Conservation (phyloP, 2,888 invertebrate genomes). For the Dichetophora obliterata region DNA sequence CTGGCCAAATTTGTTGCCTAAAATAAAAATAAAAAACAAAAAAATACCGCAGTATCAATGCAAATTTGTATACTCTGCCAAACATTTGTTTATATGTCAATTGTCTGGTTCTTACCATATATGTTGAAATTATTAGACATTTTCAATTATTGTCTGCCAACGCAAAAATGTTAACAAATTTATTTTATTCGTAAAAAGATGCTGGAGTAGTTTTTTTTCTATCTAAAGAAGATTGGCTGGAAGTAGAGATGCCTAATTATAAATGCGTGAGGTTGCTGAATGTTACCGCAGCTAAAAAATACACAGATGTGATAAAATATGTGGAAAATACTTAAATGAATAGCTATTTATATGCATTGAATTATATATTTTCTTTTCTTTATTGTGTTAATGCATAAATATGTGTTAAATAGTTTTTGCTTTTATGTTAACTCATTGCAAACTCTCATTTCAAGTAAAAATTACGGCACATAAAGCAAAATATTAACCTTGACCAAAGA, state of each 20-base stretch:
- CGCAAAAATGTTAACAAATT: constrained; percentile 5
- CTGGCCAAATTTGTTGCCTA: neutral
- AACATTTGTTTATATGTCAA: constrained; percentile 52
- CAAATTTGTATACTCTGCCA: neutral
- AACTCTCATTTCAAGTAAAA: too few species aligned
- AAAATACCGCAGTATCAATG: neutral
- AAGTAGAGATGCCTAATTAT: too few species aligned
- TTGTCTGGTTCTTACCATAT: constrained; percentile 54
- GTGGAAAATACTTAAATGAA: neutral
- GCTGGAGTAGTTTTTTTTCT: neutral
- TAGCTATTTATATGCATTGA: neutral
- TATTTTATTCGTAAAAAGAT: neutral
- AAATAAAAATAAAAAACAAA: too few species aligned
- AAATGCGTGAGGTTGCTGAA: too few species aligned
- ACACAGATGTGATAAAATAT: too few species aligned
- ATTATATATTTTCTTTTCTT: neutral
- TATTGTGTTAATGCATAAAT: neutral
- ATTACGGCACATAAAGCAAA: neutral
- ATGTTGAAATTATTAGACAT: constrained; percentile 52
- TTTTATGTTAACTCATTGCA: too few species aligned
- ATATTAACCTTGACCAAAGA: neutral
- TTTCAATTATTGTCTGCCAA: constrained; percentile 14
- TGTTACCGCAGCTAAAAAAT: too few species aligned
- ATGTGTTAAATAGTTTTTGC: neutral
- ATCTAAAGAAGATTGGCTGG: too few species aligned